phyloP scores from a whole-genome alignment of 2,888 invertebrate species.

The Liodrosophila aerea region DNA sequence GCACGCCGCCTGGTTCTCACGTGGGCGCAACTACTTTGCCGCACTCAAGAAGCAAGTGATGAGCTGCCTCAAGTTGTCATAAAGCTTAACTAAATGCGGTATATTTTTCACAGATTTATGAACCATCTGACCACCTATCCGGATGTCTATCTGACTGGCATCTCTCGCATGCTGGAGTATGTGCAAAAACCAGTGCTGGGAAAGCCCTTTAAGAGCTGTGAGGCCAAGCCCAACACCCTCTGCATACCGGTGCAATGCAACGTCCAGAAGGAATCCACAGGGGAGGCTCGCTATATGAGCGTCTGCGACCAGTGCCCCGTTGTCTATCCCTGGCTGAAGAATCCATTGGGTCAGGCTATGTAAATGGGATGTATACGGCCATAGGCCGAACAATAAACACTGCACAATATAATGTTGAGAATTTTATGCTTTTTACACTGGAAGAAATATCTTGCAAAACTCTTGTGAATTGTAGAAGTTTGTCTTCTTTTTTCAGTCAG shows the following conservation, averaged over 20 bases:
- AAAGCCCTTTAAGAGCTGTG: constrained; percentile 77
- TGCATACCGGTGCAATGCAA: constrained; percentile 77
- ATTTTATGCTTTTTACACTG: background rate
- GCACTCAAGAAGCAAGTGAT: constrained; percentile 83
- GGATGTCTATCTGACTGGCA: constrained; percentile 85
- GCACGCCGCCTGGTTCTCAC: constrained; percentile 86
- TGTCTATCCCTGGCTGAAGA: constrained; percentile 84
- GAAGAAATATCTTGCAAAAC: background rate
- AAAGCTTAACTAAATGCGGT: too few relatives aligned
- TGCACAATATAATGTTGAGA: constrained; percentile 40
- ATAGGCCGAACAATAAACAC: constrained; percentile 46
- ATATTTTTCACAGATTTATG: constrained; percentile 83
- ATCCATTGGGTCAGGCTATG: constrained; percentile 82
- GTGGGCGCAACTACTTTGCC: constrained; percentile 82
- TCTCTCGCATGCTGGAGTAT: constrained; percentile 77
- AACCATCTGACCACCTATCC: constrained; percentile 83
- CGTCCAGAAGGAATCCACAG: constrained; percentile 68
- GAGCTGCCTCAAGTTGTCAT: background rate
- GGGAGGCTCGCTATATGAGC: constrained; percentile 83
- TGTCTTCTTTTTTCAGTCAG: too few relatives aligned
- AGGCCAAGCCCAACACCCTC: constrained; percentile 52
- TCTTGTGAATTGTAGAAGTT: too few relatives aligned
- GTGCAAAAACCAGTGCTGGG: constrained; percentile 76
- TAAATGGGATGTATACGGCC: constrained; percentile 42
- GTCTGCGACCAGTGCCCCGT: constrained; percentile 83